Percentiles rank a stretch among this genome's conserved stretches.
Evolutionary conservation across 2,888 invertebrate species (phyloP).

Genomic region (Carabus problematicus): DNA sequence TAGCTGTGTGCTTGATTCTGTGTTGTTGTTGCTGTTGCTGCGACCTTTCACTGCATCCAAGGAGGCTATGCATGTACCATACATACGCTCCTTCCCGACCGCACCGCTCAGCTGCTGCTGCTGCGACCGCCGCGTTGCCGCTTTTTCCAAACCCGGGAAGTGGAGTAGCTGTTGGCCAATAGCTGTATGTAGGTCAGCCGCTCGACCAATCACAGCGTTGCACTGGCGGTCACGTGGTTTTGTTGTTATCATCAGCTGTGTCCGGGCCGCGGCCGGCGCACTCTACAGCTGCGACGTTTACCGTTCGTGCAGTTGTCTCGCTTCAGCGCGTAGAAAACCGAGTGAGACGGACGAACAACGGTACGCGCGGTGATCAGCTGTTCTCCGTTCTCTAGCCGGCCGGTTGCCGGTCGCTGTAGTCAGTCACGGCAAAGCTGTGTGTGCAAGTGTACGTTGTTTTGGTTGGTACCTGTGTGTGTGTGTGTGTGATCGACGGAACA

Average conservation of each 20-base stretch:
- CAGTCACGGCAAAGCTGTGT: constrained; percentile 49
- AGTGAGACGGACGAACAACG: constrained; percentile 46
- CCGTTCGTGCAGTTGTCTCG: constrained; percentile 44
- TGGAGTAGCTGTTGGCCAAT: constrained; percentile 56
- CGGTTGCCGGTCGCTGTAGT: constrained; percentile 47
- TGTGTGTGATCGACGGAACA: too few relatives aligned
- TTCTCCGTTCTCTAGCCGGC: constrained; percentile 56
- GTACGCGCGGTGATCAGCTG: constrained; percentile 54
- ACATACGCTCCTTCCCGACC: not conserved
- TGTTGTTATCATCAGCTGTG: constrained; percentile 76
- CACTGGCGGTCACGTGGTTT: constrained; percentile 67
- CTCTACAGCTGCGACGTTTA: constrained; percentile 54
- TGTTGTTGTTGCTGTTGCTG: not conserved
- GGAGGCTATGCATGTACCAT: not conserved
- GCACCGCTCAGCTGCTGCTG: not conserved
- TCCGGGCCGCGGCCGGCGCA: constrained; percentile 55
- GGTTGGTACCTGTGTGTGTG: not conserved
- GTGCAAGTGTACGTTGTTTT: constrained; percentile 24
- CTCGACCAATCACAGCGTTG: constrained; percentile 59
- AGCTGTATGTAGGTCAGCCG: constrained; percentile 66
- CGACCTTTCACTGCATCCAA: constrained; percentile 38
- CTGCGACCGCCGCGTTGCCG: constrained; percentile 50
- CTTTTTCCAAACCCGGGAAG: constrained; percentile 53
- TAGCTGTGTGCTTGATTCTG: not conserved
- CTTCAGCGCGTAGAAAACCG: constrained; percentile 25